These are phyloP conservation scores for Brachionus angularis DNA, from an alignment of 1,140 invertebrate genomes.

Conservation along the genomic window DNA sequence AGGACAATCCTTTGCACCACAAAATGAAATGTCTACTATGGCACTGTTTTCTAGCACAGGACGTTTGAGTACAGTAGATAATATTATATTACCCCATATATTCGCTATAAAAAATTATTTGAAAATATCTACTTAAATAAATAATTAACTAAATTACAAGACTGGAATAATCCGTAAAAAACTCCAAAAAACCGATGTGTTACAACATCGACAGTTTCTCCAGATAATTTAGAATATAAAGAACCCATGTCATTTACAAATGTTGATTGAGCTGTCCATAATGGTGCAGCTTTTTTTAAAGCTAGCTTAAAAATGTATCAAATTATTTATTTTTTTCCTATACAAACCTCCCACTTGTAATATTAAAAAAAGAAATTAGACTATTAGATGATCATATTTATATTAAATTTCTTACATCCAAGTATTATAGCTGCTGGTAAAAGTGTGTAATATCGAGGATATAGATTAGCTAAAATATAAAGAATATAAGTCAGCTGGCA, in stretches of 20 bases:
- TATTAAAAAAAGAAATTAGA: too few relatives aligned
- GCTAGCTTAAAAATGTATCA: too few relatives aligned
- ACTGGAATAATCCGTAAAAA: constrained; percentile 95
- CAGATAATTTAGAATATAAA: constrained; percentile 61
- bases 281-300: constrained; percentile 69
- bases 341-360: too few relatives aligned
- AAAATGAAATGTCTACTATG: neutral
- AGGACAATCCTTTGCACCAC: constrained; percentile 6
- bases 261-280: constrained; percentile 92
- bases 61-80: constrained; percentile 72
- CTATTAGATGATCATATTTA: too few relatives aligned
- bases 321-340: too few relatives aligned
- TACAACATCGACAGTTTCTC: constrained; percentile 74
- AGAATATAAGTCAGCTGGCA: constrained; percentile 85
- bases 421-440: constrained; percentile 68
- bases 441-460: constrained; percentile 65
- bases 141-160: constrained; percentile 49
- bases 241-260: constrained; percentile 87
- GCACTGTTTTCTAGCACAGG: neutral
- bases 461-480: constrained; percentile 88
- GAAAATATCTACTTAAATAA: neutral
- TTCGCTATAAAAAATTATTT: constrained; percentile 45
- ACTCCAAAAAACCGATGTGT: constrained; percentile 92
- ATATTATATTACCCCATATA: constrained; percentile 83
- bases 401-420: constrained; percentile 67